phyloP scores from a whole-genome alignment of 2,113 vertebrate species.

The Chloroceryle aenea region DNA sequence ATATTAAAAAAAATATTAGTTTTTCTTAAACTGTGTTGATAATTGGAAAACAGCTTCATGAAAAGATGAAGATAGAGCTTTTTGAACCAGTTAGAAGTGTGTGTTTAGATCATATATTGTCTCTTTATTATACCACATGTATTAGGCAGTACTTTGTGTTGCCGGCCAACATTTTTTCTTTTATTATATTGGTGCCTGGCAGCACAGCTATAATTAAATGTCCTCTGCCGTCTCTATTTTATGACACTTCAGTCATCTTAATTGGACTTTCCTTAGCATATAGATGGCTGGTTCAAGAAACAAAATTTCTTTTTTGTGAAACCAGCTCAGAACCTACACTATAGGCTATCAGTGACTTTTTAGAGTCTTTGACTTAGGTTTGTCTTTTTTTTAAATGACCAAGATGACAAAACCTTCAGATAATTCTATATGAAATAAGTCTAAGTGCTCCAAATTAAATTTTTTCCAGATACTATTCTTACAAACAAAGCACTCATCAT shows the following conservation, averaged over 20 bases:
- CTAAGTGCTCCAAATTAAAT: neutral
- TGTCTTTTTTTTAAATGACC: neutral
- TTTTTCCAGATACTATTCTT: neutral
- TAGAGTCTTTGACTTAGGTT: neutral
- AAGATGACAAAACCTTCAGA: neutral
- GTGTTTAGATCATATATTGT: neutral
- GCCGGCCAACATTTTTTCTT: conserved; percentile 23
- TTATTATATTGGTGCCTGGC: neutral
- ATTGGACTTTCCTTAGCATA: conserved; percentile 30
- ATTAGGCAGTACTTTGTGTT: neutral
- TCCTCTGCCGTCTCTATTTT: conserved; percentile 33
- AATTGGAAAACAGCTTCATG: conserved; percentile 15
- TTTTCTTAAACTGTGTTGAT: conserved; percentile 15
- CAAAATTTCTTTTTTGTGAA: neutral
- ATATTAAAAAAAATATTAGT: neutral
- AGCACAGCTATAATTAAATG: conserved; percentile 54
- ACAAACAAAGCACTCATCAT: neutral
- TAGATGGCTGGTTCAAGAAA: neutral
- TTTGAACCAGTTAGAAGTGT: neutral
- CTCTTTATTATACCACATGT: neutral
- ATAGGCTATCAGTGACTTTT: neutral
- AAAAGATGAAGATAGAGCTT: conserved; percentile 1
- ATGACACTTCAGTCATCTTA: conserved; percentile 37
- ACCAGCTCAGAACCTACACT: neutral
- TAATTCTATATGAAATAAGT: neutral